Percentiles rank a stretch among this genome's conserved stretches.
phyloP scores from a whole-genome alignment of 2,797 vertebrate genomes.

The Sarcoramphus papa region DNA sequence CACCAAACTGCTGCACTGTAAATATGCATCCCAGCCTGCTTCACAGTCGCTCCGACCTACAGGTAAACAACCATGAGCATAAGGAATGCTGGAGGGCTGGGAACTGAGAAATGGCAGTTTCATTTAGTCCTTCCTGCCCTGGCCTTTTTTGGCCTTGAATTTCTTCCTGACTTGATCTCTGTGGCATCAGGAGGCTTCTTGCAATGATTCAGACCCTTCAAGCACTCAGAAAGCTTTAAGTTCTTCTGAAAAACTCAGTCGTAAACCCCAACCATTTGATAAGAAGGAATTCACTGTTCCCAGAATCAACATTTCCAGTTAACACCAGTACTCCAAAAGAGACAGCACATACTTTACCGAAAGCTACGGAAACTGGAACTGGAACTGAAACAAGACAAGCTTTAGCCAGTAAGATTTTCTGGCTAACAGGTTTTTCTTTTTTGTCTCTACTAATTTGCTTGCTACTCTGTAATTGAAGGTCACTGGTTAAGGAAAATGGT shows the following conservation, averaged over 20 bases:
- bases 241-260: neutral
- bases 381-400: constrained; percentile 50
- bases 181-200: neutral
- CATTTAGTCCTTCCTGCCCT: neutral
- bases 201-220: neutral
- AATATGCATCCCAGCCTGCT: neutral
- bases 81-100: neutral
- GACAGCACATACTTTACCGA: constrained; percentile 23
- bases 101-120: neutral
- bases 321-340: constrained; percentile 4
- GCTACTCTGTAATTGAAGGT: constrained; percentile 57
- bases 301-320: constrained; percentile 49
- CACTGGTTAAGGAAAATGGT: constrained; percentile 53
- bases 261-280: constrained; percentile 16
- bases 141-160: neutral
- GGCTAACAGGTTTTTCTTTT: constrained; percentile 56
- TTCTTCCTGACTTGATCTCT: neutral
- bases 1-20: neutral
- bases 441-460: constrained; percentile 53
- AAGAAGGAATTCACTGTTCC: constrained; percentile 30
- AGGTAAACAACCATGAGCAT: neutral
- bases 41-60: neutral
- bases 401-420: constrained; percentile 41
- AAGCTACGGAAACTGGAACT: constrained; percentile 48
- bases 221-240: neutral